These are phyloP conservation scores for Lepidocolaptes lacrymiger DNA, from an alignment of 2,797 vertebrate species.

Conservation along the genomic window DNA sequence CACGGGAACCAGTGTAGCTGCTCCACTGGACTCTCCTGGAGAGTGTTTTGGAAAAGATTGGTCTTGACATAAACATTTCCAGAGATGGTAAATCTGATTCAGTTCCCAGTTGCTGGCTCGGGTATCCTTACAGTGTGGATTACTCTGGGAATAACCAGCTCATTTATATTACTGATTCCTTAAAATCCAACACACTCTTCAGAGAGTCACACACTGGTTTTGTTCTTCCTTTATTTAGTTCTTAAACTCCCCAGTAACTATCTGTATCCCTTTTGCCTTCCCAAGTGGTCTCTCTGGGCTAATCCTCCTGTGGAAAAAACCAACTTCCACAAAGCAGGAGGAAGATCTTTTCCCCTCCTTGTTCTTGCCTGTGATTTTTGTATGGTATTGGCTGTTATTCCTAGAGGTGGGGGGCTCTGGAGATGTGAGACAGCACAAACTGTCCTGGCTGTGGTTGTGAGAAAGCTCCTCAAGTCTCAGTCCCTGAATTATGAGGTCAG, in stretches of 20 bases:
- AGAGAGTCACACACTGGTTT: neutral
- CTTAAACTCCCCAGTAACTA: neutral
- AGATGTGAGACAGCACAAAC: neutral
- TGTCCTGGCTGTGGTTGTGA: neutral
- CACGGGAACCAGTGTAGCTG: neutral
- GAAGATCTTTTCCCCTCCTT: neutral
- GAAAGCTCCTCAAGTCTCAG: neutral
- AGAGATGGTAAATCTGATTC: neutral
- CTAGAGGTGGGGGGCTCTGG: neutral
- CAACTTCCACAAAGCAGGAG: neutral
- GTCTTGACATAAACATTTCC: neutral
- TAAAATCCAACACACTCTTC: neutral
- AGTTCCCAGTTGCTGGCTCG: rapidly evolving
- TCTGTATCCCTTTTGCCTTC: neutral
- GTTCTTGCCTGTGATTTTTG: neutral
- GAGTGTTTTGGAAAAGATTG: neutral
- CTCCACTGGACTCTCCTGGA: rapidly evolving
- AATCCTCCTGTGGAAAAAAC: neutral
- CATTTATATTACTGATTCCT: neutral
- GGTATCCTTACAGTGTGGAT: rapidly evolving
- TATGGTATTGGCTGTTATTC: neutral
- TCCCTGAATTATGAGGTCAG: neutral
- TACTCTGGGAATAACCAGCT: neutral
- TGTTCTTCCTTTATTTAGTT: neutral
- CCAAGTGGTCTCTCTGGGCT: neutral